phyloP scores from a whole-genome alignment of 2,113 vertebrate species.

The Megaptera novaeangliae region DNA sequence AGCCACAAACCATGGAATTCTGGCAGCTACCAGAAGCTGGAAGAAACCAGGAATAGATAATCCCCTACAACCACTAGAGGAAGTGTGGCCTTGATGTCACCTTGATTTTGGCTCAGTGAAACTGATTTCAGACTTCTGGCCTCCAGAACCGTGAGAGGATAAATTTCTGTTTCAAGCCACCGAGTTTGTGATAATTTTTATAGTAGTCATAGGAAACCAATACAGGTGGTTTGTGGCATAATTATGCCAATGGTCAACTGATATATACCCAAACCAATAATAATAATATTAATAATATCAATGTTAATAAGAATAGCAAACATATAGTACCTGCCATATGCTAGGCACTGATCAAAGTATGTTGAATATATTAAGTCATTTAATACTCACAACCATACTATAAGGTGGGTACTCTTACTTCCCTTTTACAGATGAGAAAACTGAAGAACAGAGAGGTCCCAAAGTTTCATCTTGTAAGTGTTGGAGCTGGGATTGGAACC shows the following conservation, averaged over 20 bases:
- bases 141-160: not conserved
- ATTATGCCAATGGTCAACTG: not conserved
- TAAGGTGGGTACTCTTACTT: not conserved
- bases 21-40: not conserved
- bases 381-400: not conserved
- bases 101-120: not conserved
- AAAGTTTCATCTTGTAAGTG: not conserved
- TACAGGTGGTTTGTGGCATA: not conserved
- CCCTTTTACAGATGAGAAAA: not conserved
- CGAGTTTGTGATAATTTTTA: not conserved
- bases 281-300: not conserved
- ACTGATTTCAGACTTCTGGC: not conserved
- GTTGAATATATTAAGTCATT: not conserved
- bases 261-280: not conserved
- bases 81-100: not conserved
- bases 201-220: not conserved
- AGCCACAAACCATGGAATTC: not conserved
- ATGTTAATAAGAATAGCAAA: not conserved
- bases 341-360: not conserved
- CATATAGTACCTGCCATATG: not conserved
- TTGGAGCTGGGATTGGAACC: not conserved
- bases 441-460: not conserved
- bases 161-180: not conserved
- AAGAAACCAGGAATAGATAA: not conserved
- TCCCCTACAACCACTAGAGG: not conserved